A percentile compares a stretch with the other conserved stretches of the same genome.
These are phyloP conservation scores for Callosobruchus maculatus DNA, from an alignment of 2,888 invertebrate species.

Conservation along the genomic window DNA sequence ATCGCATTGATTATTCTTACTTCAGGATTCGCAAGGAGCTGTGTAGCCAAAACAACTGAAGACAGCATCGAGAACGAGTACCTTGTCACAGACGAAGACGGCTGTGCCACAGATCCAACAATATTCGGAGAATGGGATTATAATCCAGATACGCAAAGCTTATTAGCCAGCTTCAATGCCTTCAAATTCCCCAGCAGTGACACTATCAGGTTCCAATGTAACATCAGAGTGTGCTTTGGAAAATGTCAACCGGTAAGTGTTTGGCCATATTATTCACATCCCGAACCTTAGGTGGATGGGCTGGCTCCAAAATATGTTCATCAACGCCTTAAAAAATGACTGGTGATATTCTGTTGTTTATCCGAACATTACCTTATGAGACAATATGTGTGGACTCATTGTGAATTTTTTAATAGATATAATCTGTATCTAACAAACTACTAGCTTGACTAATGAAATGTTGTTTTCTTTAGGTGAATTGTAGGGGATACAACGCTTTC, in stretches of 20 bases:
- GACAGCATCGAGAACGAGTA: constrained; percentile 86
- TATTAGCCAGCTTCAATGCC: constrained; percentile 87
- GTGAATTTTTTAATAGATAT: too few species aligned
- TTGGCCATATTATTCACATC: too few species aligned
- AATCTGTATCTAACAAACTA: too few species aligned
- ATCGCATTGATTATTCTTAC: not conserved
- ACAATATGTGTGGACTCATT: too few species aligned
- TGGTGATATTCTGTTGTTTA: too few species aligned
- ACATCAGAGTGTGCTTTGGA: constrained; percentile 91
- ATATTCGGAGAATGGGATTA: constrained; percentile 94
- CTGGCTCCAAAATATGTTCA: too few species aligned
- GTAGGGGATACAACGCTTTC: constrained; percentile 86
- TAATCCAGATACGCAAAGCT: constrained; percentile 77
- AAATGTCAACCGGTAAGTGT: constrained; percentile 88
- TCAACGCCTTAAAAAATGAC: too few species aligned
- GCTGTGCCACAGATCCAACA: constrained; percentile 87
- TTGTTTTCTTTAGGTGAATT: constrained; percentile 66
- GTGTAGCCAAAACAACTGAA: constrained; percentile 90
- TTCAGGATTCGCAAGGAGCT: constrained; percentile 78
- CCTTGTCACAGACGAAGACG: constrained; percentile 88
- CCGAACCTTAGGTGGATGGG: too few species aligned
- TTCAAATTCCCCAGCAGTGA: constrained; percentile 95
- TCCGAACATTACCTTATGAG: too few species aligned
- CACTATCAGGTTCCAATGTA: constrained; percentile 92
- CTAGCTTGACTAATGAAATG: not conserved